phyloP scores from a whole-genome alignment of 2,888 invertebrate genomes.

The Odontomyia ornata region DNA sequence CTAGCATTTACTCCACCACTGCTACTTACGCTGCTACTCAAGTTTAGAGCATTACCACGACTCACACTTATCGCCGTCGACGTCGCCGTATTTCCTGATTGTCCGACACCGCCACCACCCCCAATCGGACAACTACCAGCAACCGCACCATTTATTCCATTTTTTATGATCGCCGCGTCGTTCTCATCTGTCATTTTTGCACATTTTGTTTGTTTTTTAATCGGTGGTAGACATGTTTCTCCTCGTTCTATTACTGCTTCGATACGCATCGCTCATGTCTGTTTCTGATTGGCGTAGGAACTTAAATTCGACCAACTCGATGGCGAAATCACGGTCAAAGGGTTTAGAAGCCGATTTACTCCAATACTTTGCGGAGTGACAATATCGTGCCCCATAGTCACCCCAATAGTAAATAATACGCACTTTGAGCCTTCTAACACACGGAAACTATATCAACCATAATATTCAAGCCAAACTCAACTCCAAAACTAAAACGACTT shows the following conservation, averaged over 20 bases:
- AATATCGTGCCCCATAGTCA: conserved; percentile 26
- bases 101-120: conserved; percentile 17
- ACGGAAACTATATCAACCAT: background rate
- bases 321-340: background rate
- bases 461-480: background rate
- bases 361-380: background rate
- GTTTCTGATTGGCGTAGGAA: conserved; percentile 28
- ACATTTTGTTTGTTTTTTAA: conserved; percentile 75
- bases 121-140: conserved; percentile 5
- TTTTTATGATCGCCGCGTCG: conserved; percentile 71
- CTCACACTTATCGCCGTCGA: conserved; percentile 26
- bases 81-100: background rate
- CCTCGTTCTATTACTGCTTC: conserved; percentile 43
- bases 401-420: background rate
- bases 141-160: conserved; percentile 72
- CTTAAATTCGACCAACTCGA: background rate
- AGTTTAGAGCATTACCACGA: conserved; percentile 47
- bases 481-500: background rate
- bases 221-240: conserved; percentile 47
- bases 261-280: conserved; percentile 47
- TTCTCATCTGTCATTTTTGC: conserved; percentile 73
- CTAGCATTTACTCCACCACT: conserved; percentile 50
- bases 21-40: conserved; percentile 47
- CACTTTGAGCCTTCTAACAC: background rate
- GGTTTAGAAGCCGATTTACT: background rate